Percentiles rank a stretch among this genome's conserved stretches.
Conservation (phyloP, 2,113 vertebrate species). For the Sisor rabdophorus region DNA sequence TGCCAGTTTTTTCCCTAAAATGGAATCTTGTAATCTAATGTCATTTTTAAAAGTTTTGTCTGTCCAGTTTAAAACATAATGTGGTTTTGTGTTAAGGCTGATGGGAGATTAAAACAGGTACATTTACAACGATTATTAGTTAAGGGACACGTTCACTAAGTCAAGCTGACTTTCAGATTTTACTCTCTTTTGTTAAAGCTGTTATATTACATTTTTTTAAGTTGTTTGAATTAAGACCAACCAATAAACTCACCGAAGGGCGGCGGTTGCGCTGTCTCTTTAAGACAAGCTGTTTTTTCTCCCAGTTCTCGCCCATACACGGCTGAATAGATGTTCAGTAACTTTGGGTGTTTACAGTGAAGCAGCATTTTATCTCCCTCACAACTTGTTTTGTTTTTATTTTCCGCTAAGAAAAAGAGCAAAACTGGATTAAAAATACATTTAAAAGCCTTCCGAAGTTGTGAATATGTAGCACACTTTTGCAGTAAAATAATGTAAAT, state of each 20-base stretch:
- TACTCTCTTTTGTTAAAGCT: no score
- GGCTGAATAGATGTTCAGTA: slow-evolving; percentile 89
- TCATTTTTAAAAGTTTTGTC: neutral
- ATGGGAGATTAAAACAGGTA: no score
- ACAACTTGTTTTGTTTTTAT: slow-evolving; percentile 83
- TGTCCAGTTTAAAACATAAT: neutral
- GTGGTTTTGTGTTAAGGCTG: no score
- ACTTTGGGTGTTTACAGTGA: slow-evolving; percentile 83
- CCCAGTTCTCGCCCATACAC: slow-evolving; percentile 77
- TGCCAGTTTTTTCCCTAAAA: neutral
- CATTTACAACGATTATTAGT: no score
- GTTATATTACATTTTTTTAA: neutral
- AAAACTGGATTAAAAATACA: neutral
- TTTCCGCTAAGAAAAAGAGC: slow-evolving; percentile 72
- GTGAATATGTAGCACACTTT: no score
- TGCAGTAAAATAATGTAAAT: no score
- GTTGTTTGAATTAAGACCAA: neutral
- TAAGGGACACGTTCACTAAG: no score
- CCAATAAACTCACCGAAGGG: slow-evolving; percentile 71
- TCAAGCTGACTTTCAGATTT: no score
- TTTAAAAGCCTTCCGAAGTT: no score
- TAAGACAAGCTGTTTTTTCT: slow-evolving; percentile 69
- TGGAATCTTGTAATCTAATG: neutral
- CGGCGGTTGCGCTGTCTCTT: slow-evolving; percentile 59
- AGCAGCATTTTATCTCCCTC: slow-evolving; percentile 82